Base-by-base conservation (phyloP, 2,797 vertebrate species). In the Paratrypauchen microcephalus region DNA sequence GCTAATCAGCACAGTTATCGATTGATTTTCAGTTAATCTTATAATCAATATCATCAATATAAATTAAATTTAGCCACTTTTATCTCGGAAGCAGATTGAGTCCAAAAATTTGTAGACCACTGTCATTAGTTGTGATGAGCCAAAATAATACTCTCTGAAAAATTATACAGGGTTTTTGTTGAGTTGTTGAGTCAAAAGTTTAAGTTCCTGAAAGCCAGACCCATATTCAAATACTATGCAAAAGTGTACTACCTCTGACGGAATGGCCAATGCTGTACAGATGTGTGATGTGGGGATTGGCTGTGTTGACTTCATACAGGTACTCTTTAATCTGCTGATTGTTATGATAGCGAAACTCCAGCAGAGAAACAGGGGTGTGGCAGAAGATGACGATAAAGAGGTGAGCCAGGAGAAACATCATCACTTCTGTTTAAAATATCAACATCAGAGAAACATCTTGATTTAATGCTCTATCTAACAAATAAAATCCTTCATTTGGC, bases 251-350 rank as follows among this genome's bases (percentile, higher is more conserved):
- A 91, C 90, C 90, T 86, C 24, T 75, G 68, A 88, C 85, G 0
- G 90, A 90, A 19, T 21, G 75, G n/a, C 90, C 90, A 70, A 91
- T 89, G 85, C 86, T 89, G 89, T 91, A 89, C 82, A 91, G 74
- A 77, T 91, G 80, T 9, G 87, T 65, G 68, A 91, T 82, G 76
- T 87, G 72, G 0, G 80, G 80, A 70, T 87, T 78, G 58, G 77
- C 71, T 36, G 61, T 4, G 54, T 3, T 87, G 70, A 83, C 16
- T 55, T 70, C 72, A 1, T 3, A 4, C 24, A 91, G 80, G 75
- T 86, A 87, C 65, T 67, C 32, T 74, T 84, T 79, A 0, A 91
- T 83, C 80, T 90, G 84, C 0, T 2, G 3, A 83, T 89, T 91
- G 77, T 6, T 61, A 24, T 90, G 89, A 72, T 90, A 91, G 41